phyloP scores from a whole-genome alignment of 2,888 invertebrate species.

The Conchocele bisecta region DNA sequence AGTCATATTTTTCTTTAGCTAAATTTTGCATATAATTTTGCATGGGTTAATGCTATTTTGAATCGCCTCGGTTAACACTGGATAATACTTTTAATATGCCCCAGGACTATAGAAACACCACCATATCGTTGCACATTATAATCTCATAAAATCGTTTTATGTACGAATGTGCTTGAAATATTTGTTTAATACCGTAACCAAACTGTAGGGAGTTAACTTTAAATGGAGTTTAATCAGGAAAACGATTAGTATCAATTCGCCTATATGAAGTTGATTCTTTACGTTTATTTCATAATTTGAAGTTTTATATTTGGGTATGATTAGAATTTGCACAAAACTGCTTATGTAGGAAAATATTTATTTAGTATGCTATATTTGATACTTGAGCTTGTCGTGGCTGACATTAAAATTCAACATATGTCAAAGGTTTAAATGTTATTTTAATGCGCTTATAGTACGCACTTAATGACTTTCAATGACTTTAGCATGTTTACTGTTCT shows the following conservation, averaged over 20 bases:
- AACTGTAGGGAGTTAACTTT: constrained; percentile 30
- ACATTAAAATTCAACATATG: too few relatives aligned
- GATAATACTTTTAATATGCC: constrained; percentile 53
- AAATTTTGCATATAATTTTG: constrained; percentile 56
- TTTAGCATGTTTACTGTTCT: too few relatives aligned
- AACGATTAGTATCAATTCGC: constrained; percentile 32
- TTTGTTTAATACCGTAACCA: constrained; percentile 53
- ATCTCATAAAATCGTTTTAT: constrained; percentile 58
- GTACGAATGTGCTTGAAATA: constrained; percentile 43
- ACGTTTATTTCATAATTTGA: too few relatives aligned
- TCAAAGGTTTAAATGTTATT: too few relatives aligned
- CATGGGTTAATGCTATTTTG: constrained; percentile 53
- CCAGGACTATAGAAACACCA: constrained; percentile 44
- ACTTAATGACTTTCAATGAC: too few relatives aligned
- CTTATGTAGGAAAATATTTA: too few relatives aligned
- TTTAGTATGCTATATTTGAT: too few relatives aligned
- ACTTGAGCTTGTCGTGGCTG: too few relatives aligned
- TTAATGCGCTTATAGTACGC: too few relatives aligned
- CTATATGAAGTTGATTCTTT: constrained; percentile 24
- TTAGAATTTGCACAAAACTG: too few relatives aligned
- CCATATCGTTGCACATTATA: constrained; percentile 52
- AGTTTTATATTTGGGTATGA: too few relatives aligned
- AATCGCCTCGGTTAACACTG: constrained; percentile 45
- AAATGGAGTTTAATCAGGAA: constrained; percentile 42
- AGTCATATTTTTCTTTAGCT: constrained; percentile 55